A percentile compares a stretch with the other conserved stretches of the same genome.
Evolutionary conservation across 2,113 vertebrate species (phyloP).

Genomic region (Tragelaphus scriptus): DNA sequence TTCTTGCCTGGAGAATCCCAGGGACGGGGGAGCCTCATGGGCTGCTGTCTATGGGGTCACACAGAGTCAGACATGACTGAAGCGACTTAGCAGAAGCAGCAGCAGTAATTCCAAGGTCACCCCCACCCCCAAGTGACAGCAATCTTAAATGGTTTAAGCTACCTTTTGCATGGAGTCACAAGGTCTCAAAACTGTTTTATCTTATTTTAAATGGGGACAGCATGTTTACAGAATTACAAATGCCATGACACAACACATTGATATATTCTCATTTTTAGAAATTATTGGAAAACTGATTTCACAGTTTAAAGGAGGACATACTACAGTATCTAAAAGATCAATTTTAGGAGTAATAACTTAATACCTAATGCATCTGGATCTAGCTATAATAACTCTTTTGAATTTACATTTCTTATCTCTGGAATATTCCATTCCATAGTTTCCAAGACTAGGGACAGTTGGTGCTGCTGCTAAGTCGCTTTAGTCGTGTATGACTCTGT

Average conservation of each 20-base stretch:
- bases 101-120: not conserved
- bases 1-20: too few relatives aligned
- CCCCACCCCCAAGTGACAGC: not conserved
- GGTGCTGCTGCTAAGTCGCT: not conserved
- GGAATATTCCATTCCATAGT: not conserved
- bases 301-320: slow-evolving; percentile 3
- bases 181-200: not conserved
- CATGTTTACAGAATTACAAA: not conserved
- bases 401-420: slow-evolving; percentile 8
- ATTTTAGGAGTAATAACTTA: not conserved
- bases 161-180: not conserved
- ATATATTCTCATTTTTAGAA: not conserved
- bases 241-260: not conserved
- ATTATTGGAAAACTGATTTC: not conserved
- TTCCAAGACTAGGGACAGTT: not conserved
- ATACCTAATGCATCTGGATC: not conserved
- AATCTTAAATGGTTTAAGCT: not conserved
- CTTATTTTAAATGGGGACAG: not conserved
- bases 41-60: too few relatives aligned
- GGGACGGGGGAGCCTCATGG: too few relatives aligned
- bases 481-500: too few relatives aligned
- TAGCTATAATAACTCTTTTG: not conserved
- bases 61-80: too few relatives aligned
- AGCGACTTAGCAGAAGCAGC: not conserved
- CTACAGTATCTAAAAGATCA: not conserved